These are phyloP conservation scores for Cylas formicarius DNA, from an alignment of 1,140 invertebrate genomes.

Conservation along the genomic window DNA sequence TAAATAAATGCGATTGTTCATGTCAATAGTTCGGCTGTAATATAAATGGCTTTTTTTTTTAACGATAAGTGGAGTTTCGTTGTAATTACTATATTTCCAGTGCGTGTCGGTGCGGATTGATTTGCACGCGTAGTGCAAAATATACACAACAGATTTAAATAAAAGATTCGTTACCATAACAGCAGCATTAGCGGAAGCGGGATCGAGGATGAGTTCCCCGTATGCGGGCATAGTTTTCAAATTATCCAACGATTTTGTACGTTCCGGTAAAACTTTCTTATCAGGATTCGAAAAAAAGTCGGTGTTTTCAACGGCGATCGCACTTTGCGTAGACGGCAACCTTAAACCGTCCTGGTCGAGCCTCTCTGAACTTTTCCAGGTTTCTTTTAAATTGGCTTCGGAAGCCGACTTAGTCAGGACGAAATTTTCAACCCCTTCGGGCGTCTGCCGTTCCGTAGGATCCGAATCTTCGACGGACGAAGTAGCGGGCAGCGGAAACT, in stretches of 20 bases:
- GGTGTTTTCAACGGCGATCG: conserved; percentile 21
- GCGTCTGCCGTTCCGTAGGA: conserved; percentile 24
- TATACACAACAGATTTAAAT: too few species aligned
- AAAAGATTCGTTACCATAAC: too few species aligned
- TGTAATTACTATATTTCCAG: too few species aligned
- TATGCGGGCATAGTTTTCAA: conserved; percentile 45
- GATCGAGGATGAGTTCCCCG: conserved; percentile 45
- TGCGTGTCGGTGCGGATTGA: too few species aligned
- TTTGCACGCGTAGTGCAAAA: too few species aligned
- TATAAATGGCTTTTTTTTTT: too few species aligned
- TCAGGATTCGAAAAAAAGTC: conserved; percentile 21
- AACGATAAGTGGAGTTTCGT: too few species aligned
- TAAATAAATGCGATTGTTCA: too few species aligned
- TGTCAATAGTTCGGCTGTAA: too few species aligned
- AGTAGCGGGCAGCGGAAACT: conserved; percentile 15
- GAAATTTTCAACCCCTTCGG: conserved; percentile 29
- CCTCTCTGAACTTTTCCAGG: conserved; percentile 32
- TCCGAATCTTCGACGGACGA: conserved; percentile 15
- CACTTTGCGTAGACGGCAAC: conserved; percentile 19
- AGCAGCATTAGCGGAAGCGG: conserved; percentile 5
- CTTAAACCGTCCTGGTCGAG: conserved; percentile 13
- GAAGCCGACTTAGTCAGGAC: conserved; percentile 31
- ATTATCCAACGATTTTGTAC: conserved; percentile 34
- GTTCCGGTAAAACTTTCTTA: conserved; percentile 20
- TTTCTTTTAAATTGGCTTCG: conserved; percentile 34